Conservation (phyloP, 2,888 invertebrate species). For the Drosophila subquinaria region DNA sequence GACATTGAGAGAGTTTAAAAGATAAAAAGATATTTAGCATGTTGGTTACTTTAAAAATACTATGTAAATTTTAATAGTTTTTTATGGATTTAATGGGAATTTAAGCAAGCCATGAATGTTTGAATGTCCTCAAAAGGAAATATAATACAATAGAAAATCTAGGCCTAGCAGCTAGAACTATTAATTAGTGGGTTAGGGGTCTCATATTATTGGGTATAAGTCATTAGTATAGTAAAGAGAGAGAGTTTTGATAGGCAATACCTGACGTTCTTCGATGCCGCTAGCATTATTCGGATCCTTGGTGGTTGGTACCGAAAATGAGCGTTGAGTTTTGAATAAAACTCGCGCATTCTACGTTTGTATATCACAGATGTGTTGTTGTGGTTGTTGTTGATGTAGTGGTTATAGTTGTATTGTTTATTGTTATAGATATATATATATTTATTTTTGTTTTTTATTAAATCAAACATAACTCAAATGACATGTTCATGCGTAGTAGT, state of each 20-base stretch:
- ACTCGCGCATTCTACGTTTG: conserved; percentile 88
- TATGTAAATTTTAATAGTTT: conserved; percentile 11
- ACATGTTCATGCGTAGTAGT: conserved; percentile 70
- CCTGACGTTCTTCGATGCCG: conserved; percentile 86
- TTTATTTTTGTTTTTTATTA: conserved; percentile 50
- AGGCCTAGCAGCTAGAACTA: conserved; percentile 28
- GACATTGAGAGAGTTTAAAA: conserved; percentile 53
- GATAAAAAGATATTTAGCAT: conserved; percentile 14
- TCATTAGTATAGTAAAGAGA: conserved; percentile 34
- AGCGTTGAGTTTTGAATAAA: conserved; percentile 96
- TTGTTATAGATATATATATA: conserved; percentile 41
- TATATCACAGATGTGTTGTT: conserved; percentile 39
- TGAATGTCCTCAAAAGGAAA: conserved; percentile 24
- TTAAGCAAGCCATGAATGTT: conserved; percentile 58
- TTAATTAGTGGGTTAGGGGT: conserved; percentile 28
- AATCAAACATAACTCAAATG: conserved; percentile 65
- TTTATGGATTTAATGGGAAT: conserved; percentile 30
- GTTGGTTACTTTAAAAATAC: conserved; percentile 24
- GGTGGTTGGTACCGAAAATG: conserved; percentile 96
- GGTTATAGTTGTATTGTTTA: conserved; percentile 40
- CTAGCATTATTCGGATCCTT: conserved; percentile 88
- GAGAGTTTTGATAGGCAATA: conserved; percentile 73
- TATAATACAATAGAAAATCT: conserved; percentile 18
- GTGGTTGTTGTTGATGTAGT: conserved; percentile 49
- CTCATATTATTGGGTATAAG: conserved; percentile 31